phyloP scores from a whole-genome alignment of 2,888 invertebrate species.

The Megalurothrips usitatus region DNA sequence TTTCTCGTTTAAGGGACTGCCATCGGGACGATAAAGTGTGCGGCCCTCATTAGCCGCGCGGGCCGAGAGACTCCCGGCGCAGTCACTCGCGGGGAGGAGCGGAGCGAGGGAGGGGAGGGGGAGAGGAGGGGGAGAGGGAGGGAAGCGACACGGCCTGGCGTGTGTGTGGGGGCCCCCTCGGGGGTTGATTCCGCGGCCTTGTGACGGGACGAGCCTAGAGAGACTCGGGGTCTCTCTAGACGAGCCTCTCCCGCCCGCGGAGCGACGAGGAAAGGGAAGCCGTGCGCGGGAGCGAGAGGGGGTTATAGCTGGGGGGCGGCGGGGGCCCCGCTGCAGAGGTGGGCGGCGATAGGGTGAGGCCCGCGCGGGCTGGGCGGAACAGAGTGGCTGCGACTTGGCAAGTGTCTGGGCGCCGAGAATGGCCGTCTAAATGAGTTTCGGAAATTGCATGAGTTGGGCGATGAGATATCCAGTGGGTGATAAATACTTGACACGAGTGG shows the following conservation, averaged over 20 bases:
- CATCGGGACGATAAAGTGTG: background rate
- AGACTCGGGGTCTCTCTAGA: too few species aligned
- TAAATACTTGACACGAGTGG: slow-evolving; percentile 20
- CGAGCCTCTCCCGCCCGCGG: too few species aligned
- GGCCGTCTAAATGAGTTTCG: slow-evolving; percentile 23
- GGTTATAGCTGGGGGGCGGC: too few species aligned
- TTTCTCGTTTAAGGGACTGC: background rate
- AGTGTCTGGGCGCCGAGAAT: slow-evolving; percentile 19
- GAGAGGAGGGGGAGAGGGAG: background rate
- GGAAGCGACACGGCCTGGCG: too few species aligned
- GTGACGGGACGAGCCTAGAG: too few species aligned
- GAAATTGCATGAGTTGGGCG: slow-evolving; percentile 26
- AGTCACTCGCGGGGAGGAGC: background rate
- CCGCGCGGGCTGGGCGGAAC: background rate
- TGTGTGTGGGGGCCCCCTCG: too few species aligned
- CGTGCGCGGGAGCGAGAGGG: too few species aligned
- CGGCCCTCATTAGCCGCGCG: background rate
- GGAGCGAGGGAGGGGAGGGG: too few species aligned
- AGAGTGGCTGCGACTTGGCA: background rate
- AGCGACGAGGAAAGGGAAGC: too few species aligned
- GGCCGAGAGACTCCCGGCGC: background rate
- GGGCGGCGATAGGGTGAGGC: background rate
- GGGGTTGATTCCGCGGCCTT: too few species aligned
- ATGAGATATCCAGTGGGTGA: slow-evolving; percentile 22
- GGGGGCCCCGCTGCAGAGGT: too few species aligned